These are phyloP conservation scores for Cavia porcellus DNA, from an alignment of 2,113 vertebrate species.

Conservation along the genomic window DNA sequence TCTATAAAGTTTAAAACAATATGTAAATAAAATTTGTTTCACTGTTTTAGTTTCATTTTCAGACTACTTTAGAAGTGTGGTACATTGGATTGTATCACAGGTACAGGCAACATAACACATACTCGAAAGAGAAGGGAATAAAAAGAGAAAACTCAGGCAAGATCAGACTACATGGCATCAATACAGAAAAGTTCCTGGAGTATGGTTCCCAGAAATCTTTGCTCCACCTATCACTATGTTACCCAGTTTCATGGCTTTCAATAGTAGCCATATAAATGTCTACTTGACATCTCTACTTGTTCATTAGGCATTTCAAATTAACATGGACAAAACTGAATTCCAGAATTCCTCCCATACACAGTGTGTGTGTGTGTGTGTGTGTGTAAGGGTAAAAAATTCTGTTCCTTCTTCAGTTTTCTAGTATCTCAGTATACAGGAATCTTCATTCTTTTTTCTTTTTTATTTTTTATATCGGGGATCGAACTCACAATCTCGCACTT, in stretches of 20 bases:
- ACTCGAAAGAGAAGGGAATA: not conserved
- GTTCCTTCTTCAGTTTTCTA: conserved; percentile 1
- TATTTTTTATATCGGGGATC: too few species aligned
- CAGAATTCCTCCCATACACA: not conserved
- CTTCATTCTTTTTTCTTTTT: too few species aligned
- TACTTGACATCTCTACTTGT: not conserved
- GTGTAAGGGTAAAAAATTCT: not conserved
- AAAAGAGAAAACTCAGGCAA: not conserved
- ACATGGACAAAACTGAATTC: conserved; percentile 9
- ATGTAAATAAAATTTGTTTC: conserved; percentile 30
- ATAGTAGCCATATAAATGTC: not conserved
- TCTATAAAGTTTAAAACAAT: conserved; percentile 9
- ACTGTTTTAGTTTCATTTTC: conserved; percentile 22
- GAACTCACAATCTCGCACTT: too few species aligned
- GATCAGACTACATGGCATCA: not conserved
- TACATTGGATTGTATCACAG: not conserved
- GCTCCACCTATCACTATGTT: not conserved
- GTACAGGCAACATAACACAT: conserved; percentile 22
- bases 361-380: not conserved
- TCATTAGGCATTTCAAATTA: conserved; percentile 38
- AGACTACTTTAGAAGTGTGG: conserved; percentile 27
- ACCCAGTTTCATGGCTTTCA: conserved; percentile 36
- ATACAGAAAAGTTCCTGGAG: not conserved
- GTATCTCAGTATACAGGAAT: not conserved
- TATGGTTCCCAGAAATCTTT: not conserved